A percentile compares a stretch with the other conserved stretches of the same genome.
phyloP scores from a whole-genome alignment of 2,888 invertebrate species.

The Caenorhabditis angaria region DNA sequence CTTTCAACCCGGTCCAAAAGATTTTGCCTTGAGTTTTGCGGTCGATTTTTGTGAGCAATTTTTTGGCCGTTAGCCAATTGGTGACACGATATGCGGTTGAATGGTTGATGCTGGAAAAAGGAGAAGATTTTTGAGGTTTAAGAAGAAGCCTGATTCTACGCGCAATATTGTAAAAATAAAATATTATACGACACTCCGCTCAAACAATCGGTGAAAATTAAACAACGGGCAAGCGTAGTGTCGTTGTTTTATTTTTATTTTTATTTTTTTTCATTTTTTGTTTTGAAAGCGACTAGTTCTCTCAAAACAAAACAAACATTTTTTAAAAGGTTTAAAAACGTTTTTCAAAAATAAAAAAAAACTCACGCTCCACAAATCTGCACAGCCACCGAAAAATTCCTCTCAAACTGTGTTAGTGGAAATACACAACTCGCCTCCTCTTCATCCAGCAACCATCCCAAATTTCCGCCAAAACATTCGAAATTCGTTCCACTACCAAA shows the following conservation, averaged over 20 bases:
- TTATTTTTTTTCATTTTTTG: not conserved
- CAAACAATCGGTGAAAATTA: not conserved
- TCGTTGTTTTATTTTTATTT: not conserved
- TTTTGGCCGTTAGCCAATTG: conserved; percentile 31
- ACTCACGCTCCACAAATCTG: conserved; percentile 40
- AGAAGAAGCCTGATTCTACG: not conserved
- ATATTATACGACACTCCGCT: not conserved
- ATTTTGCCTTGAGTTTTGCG: conserved; percentile 5
- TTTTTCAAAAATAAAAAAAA: not conserved
- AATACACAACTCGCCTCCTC: conserved; percentile 24
- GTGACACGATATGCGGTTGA: conserved; percentile 36
- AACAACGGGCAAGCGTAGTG: not conserved
- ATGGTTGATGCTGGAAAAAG: conserved; percentile 30
- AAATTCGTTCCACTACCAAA: not conserved
- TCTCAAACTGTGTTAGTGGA: conserved; percentile 42
- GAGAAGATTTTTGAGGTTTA: not conserved
- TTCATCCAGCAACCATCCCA: conserved; percentile 29
- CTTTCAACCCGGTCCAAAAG: conserved; percentile 30
- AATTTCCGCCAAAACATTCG: not conserved
- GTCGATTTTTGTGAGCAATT: conserved; percentile 9
- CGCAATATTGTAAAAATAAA: not conserved
- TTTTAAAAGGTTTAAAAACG: no score
- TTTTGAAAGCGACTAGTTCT: no score
- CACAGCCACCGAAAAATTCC: conserved; percentile 29
- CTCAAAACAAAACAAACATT: no score